These are phyloP conservation scores for Spisula subtruncata DNA, from an alignment of 2,888 invertebrate genomes.

Conservation along the genomic window DNA sequence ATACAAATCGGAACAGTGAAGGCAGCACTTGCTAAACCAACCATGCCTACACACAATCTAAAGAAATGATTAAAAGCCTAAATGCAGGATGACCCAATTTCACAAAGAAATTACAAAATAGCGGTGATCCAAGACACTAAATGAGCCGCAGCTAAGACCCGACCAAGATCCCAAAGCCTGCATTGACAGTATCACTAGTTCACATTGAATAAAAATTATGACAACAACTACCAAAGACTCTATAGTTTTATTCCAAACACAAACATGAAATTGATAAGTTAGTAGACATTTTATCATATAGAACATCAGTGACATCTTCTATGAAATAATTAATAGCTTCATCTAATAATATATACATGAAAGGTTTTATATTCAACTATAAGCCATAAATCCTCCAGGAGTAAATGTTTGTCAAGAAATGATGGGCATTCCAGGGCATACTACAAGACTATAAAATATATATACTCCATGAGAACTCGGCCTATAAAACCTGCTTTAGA, in stretches of 20 bases:
- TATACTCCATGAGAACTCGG: not conserved
- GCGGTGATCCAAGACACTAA: no score
- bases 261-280: not conserved
- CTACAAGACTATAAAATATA: slow-evolving; percentile 14
- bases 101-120: no score
- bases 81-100: no score
- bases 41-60: no score
- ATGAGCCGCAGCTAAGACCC: no score
- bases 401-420: not conserved
- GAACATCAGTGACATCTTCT: slow-evolving; percentile 12
- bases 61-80: no score
- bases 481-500: not conserved
- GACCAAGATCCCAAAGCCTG: no score
- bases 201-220: no score
- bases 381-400: not conserved
- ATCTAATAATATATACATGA: slow-evolving; percentile 4
- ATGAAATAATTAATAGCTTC: not conserved
- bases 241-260: not conserved
- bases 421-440: not conserved
- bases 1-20: no score
- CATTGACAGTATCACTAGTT: no score
- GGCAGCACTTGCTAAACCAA: no score
- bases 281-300: not conserved
- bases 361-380: not conserved
- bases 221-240: no score